These are phyloP conservation scores for Drosophila nannoptera DNA, from an alignment of 1,140 invertebrate genomes.

Conservation along the genomic window DNA sequence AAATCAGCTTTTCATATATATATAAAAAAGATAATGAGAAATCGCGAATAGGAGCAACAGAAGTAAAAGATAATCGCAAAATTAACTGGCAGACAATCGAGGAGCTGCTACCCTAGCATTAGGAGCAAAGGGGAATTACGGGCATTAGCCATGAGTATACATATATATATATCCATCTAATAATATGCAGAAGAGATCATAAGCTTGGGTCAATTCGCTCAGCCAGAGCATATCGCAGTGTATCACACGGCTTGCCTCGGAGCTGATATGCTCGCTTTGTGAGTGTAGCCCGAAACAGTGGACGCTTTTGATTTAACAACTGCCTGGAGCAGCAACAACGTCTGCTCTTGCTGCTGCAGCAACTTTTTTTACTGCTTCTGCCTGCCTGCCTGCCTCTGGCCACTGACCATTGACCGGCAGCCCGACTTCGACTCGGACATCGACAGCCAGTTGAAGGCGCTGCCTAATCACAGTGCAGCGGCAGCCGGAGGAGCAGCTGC, in stretches of 20 bases:
- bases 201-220: no score
- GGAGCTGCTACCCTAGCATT: slow-evolving; percentile 2
- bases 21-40: slow-evolving; percentile 15
- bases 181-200: neutral
- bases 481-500: neutral
- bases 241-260: neutral
- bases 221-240: neutral
- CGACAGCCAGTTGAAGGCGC: slow-evolving; percentile 37
- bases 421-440: slow-evolving; percentile 32
- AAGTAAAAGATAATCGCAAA: slow-evolving; percentile 1
- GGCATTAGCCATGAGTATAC: neutral
- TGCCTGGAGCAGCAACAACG: slow-evolving; percentile 42
- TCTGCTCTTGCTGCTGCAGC: slow-evolving; percentile 29
- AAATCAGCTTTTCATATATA: slow-evolving; percentile 64
- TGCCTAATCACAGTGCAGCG: slow-evolving; percentile 70
- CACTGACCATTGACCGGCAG: slow-evolving; percentile 70
- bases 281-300: slow-evolving; percentile 6
- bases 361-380: slow-evolving; percentile 25
- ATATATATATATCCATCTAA: neutral
- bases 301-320: slow-evolving; percentile 70
- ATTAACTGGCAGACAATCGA: neutral
- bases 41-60: slow-evolving; percentile 25
- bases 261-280: neutral
- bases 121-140: neutral
- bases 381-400: slow-evolving; percentile 20